Conservation (phyloP, 2,888 invertebrate species). For the Oligia latruncula region DNA sequence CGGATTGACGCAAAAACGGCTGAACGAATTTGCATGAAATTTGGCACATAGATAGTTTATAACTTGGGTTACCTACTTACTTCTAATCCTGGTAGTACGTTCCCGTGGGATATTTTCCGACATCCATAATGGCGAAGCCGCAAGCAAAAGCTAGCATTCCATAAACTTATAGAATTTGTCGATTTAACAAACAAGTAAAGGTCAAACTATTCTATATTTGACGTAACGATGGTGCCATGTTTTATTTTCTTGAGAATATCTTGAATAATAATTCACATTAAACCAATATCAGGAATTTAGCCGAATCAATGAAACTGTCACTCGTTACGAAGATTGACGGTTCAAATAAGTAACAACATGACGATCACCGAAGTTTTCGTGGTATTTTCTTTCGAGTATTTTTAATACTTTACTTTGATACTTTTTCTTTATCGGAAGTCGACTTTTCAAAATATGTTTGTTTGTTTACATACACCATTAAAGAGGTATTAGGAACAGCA, state of each 20-base stretch:
- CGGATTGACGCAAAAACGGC: no score
- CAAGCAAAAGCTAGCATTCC: neutral
- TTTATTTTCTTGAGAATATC: slow-evolving; percentile 16
- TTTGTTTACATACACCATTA: neutral
- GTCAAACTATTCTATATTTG: slow-evolving; percentile 36
- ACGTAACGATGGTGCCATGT: neutral
- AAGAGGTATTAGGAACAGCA: neutral
- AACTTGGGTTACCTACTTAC: no score
- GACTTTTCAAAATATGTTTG: neutral
- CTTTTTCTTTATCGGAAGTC: neutral
- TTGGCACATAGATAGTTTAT: neutral
- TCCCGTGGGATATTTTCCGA: neutral
- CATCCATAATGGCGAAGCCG: neutral
- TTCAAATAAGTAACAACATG: slow-evolving; percentile 19
- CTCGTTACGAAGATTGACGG: slow-evolving; percentile 28
- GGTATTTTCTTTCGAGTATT: neutral
- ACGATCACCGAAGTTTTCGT: neutral
- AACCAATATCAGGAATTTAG: slow-evolving; percentile 17
- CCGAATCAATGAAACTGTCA: slow-evolving; percentile 33
- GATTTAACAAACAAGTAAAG: slow-evolving; percentile 15
- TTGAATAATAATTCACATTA: slow-evolving; percentile 43
- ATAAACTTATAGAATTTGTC: slow-evolving; percentile 1
- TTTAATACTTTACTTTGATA: neutral
- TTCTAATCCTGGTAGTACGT: no score
- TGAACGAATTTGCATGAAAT: neutral